Conservation (phyloP, 2,888 invertebrate genomes). For the Clivina fossor region DNA sequence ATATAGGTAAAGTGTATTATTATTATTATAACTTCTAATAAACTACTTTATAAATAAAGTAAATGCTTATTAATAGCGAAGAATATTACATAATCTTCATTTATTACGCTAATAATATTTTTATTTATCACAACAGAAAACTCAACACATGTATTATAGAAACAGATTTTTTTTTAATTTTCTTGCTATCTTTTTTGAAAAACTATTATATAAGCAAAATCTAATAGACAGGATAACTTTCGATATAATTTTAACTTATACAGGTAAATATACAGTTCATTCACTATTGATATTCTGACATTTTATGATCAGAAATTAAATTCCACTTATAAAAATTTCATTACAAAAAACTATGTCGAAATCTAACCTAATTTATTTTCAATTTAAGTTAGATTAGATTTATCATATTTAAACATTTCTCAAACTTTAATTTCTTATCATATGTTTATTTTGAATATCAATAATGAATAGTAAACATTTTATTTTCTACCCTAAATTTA, state of each 20-base stretch:
- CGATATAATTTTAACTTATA: slow-evolving; percentile 12
- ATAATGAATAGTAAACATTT: too few relatives aligned
- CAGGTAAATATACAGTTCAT: slow-evolving; percentile 12
- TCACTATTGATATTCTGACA: too few relatives aligned
- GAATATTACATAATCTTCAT: slow-evolving; percentile 27
- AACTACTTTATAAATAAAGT: slow-evolving; percentile 28
- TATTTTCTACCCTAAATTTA: too few relatives aligned
- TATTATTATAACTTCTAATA: slow-evolving; percentile 16
- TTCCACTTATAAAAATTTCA: too few relatives aligned
- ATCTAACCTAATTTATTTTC: too few relatives aligned
- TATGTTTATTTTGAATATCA: too few relatives aligned
- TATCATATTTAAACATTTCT: too few relatives aligned
- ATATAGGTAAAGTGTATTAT: slow-evolving; percentile 29
- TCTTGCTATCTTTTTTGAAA: slow-evolving; percentile 22
- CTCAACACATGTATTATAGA: slow-evolving; percentile 17
- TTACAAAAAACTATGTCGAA: too few relatives aligned
- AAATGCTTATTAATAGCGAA: slow-evolving; percentile 20
- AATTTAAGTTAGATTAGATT: too few relatives aligned
- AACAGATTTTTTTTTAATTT: slow-evolving; percentile 23
- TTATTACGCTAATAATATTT: slow-evolving; percentile 19
- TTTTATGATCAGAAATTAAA: too few relatives aligned
- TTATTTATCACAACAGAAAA: slow-evolving; percentile 26
- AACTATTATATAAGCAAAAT: slow-evolving; percentile 25
- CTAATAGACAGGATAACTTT: slow-evolving; percentile 16
- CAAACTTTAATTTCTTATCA: too few relatives aligned